Percentiles rank a stretch among this genome's conserved stretches.
Conservation (phyloP, 2,888 invertebrate species). For the Drosophila kuntzei region DNA sequence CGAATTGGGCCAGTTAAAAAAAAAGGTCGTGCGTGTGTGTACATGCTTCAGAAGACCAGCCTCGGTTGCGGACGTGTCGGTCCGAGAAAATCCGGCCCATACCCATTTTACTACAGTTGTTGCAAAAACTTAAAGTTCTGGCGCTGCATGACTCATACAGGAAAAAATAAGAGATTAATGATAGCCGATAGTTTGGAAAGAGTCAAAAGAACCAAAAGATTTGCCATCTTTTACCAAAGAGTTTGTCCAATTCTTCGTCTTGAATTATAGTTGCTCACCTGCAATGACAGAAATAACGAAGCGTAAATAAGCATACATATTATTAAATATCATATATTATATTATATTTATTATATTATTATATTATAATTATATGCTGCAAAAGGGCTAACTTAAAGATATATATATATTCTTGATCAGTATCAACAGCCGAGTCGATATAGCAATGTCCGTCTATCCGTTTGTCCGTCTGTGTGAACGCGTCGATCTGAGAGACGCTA, state of each 20-base stretch:
- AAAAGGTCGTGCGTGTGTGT: too few relatives aligned
- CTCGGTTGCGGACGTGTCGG: neutral
- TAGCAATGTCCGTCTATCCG: too few relatives aligned
- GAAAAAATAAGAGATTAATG: constrained; percentile 24
- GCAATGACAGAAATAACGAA: constrained; percentile 29
- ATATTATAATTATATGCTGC: neutral
- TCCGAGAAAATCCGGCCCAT: neutral
- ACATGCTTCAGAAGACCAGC: neutral
- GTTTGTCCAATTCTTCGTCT: constrained; percentile 14
- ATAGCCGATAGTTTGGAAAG: constrained; percentile 15
- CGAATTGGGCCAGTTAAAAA: too few relatives aligned
- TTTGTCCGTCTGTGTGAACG: too few relatives aligned
- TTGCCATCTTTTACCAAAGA: constrained; percentile 1
- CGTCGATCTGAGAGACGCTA: too few relatives aligned
- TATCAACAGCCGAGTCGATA: too few relatives aligned
- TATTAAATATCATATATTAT: too few relatives aligned
- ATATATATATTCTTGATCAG: too few relatives aligned
- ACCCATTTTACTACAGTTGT: constrained; percentile 12
- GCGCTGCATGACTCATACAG: constrained; percentile 31
- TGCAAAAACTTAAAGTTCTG: constrained; percentile 22
- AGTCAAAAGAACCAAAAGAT: neutral
- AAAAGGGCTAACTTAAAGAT: neutral
- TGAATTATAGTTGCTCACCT: constrained; percentile 39
- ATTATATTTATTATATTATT: too few relatives aligned
- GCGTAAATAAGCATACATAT: constrained; percentile 15